Evolutionary conservation across 2,113 vertebrate genomes (phyloP).

Genomic region (Brachypteracias leptosomus): DNA sequence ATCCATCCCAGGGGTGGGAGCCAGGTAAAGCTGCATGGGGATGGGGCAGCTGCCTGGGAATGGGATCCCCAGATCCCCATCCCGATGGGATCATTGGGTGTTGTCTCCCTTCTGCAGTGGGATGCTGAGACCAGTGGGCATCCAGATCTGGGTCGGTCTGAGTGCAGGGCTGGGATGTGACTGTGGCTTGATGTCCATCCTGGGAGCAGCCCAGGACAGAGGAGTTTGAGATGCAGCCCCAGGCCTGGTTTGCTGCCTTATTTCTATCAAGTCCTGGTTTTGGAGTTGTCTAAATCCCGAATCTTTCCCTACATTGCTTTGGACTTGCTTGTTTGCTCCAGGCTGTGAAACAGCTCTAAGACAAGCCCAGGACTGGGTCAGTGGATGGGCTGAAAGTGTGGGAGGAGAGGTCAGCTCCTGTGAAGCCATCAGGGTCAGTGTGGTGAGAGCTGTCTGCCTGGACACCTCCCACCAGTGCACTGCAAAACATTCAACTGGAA

Average conservation of each 20-base stretch:
- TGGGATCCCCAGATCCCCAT: neutral
- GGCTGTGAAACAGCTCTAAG: neutral
- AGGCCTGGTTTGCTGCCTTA: neutral
- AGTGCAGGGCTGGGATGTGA: neutral
- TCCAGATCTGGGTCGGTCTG: neutral
- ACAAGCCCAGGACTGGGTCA: accelerated
- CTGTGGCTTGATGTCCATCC: accelerated
- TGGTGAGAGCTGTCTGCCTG: neutral
- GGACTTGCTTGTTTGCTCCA: neutral
- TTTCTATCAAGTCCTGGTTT: neutral
- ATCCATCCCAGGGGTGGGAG: neutral
- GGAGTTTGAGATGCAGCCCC: neutral
- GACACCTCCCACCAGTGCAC: neutral
- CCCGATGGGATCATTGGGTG: accelerated
- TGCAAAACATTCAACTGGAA: neutral
- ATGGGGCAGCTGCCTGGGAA: accelerated
- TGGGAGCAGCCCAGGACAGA: neutral
- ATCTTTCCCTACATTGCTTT: accelerated
- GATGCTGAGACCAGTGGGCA: accelerated
- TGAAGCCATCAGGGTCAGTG: accelerated
- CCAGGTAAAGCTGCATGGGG: neutral
- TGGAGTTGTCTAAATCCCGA: neutral
- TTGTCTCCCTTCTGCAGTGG: neutral
- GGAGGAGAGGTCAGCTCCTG: neutral
- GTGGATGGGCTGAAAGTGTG: neutral